Percentiles rank a stretch among this genome's conserved stretches.
These are phyloP conservation scores for Parazoanthus atlanticus DNA, from an alignment of 92 coral and sea anemone species.

Conservation along the genomic window DNA sequence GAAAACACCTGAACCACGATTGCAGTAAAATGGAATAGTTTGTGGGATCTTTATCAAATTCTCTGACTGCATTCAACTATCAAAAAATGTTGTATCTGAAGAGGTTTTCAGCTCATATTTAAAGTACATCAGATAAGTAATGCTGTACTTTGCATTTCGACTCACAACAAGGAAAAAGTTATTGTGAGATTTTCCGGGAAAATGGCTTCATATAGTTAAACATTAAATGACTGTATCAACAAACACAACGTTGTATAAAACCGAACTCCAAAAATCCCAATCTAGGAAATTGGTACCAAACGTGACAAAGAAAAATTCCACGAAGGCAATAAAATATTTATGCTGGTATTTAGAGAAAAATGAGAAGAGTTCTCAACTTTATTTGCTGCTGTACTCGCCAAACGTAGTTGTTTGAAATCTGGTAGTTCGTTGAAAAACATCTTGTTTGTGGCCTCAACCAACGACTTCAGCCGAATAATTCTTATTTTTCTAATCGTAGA, in stretches of 20 bases:
- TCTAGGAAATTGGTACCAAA: neutral
- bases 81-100: constrained; percentile 8
- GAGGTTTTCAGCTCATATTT: neutral
- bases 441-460: no score
- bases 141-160: neutral
- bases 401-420: neutral
- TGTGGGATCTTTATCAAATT: constrained; percentile 30
- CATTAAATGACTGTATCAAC: neutral
- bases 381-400: neutral
- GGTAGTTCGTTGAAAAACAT: neutral
- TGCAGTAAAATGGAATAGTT: neutral
- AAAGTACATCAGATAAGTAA: constrained; percentile 7
- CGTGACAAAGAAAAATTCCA: neutral
- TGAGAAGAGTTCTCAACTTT: neutral
- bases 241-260: neutral
- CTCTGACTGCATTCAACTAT: constrained; percentile 10
- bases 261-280: neutral
- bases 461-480: no score
- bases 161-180: neutral
- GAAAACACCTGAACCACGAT: constrained; percentile 8
- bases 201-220: no score
- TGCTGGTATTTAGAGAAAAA: neutral
- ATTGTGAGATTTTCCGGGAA: neutral
- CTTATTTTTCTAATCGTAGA: neutral
- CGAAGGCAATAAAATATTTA: neutral